phyloP scores from a whole-genome alignment of 2,888 invertebrate genomes.

The Chloromyia formosa region DNA sequence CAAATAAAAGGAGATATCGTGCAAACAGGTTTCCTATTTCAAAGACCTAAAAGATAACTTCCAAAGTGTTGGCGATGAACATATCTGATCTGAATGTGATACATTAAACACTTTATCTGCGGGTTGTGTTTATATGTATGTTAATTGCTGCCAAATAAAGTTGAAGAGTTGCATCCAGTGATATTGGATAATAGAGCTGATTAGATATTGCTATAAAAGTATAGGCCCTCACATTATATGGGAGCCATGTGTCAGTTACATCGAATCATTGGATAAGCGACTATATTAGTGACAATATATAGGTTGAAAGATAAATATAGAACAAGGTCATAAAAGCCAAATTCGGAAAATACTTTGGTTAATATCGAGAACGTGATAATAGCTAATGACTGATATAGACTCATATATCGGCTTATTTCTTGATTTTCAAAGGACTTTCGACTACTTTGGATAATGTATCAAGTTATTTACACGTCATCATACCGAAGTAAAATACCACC shows the following conservation, averaged over 20 bases:
- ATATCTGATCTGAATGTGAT: not conserved
- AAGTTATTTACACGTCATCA: no score
- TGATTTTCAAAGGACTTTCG: no score
- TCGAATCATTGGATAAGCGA: slow-evolving; percentile 1
- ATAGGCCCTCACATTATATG: not conserved
- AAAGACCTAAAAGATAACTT: no score
- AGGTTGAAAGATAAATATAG: not conserved
- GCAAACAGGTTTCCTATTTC: no score
- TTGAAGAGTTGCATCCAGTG: not conserved
- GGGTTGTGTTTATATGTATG: not conserved
- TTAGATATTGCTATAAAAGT: slow-evolving; percentile 6
- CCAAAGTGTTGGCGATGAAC: no score
- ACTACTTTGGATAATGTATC: no score
- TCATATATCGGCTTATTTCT: no score
- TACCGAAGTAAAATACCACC: no score
- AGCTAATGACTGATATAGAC: no score
- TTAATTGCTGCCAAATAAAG: slow-evolving; percentile 34
- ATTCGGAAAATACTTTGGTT: not conserved
- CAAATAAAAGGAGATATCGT: no score
- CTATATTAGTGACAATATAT: slow-evolving; percentile 11
- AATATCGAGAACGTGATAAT: not conserved
- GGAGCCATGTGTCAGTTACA: slow-evolving; percentile 2
- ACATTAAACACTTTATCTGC: not conserved
- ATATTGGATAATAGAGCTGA: slow-evolving; percentile 20
- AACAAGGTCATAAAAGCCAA: not conserved